phyloP scores from a whole-genome alignment of 2,113 vertebrate genomes.

The Pseudorasbora parva region DNA sequence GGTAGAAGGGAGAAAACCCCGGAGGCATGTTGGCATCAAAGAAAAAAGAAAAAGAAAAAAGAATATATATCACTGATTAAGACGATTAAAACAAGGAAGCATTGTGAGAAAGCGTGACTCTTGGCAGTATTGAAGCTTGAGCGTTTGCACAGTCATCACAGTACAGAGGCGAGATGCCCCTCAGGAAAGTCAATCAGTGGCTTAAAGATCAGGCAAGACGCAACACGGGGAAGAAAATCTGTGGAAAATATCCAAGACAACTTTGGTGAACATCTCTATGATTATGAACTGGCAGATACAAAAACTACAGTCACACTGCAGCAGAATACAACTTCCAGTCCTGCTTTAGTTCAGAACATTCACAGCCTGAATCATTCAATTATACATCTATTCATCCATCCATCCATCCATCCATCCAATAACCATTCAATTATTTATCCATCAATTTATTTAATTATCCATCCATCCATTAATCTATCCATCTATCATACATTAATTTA shows the following conservation, averaged over 20 bases:
- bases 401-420: no score
- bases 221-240: conserved; percentile 60
- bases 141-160: conserved; percentile 40
- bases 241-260: conserved; percentile 57
- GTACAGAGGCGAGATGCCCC: conserved; percentile 55
- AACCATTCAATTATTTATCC: neutral
- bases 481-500: neutral
- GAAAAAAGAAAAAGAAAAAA: conserved; percentile 29
- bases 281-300: neutral
- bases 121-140: conserved; percentile 32
- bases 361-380: no score
- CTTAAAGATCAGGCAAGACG: conserved; percentile 61
- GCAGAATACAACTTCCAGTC: neutral
- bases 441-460: neutral
- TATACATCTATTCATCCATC: no score
- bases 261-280: neutral
- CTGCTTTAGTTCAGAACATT: neutral
- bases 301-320: neutral
- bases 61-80: neutral
- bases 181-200: conserved; percentile 23
- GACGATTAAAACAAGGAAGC: conserved; percentile 49
- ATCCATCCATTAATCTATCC: neutral
- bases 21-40: conserved; percentile 37
- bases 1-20: conserved; percentile 35
- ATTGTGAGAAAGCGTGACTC: conserved; percentile 45